Percentiles rank a stretch among this genome's conserved stretches.
Conservation (phyloP, 2,113 vertebrate species). For the Labeo catla region DNA sequence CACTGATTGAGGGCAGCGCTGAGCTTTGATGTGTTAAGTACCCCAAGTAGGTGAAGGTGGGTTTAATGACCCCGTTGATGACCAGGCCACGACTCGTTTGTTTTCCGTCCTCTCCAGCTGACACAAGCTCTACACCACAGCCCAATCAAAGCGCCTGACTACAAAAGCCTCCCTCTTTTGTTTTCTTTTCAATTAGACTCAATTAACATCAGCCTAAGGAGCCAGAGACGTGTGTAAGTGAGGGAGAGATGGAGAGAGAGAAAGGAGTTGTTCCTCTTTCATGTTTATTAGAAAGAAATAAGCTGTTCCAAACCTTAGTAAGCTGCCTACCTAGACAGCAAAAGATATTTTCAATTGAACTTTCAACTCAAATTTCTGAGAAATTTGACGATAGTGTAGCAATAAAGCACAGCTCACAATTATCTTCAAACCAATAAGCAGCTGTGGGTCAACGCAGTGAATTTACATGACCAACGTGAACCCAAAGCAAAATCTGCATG, state of each 20-base stretch:
- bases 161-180: slow-evolving; percentile 70
- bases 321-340: background rate
- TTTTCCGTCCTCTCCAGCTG: slow-evolving; percentile 20
- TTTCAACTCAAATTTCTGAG: background rate
- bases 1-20: slow-evolving; percentile 41
- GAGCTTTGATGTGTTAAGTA: slow-evolving; percentile 92
- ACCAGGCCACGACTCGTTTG: slow-evolving; percentile 70
- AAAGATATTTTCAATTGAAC: background rate
- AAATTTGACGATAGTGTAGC: background rate
- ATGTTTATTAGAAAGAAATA: background rate
- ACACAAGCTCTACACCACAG: slow-evolving; percentile 33
- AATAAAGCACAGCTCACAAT: background rate
- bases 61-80: slow-evolving; percentile 42
- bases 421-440: background rate
- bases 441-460: background rate
- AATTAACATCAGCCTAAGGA: slow-evolving; percentile 69
- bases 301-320: background rate
- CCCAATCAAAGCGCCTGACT: slow-evolving; percentile 55
- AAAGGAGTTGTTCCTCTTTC: background rate
- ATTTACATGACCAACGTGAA: background rate
- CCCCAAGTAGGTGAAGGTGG: slow-evolving; percentile 77
- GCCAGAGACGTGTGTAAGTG: slow-evolving; percentile 7
- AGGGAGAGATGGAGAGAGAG: background rate
- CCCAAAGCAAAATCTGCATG: background rate
- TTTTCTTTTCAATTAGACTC: slow-evolving; percentile 73